phyloP scores from a whole-genome alignment of 2,888 invertebrate genomes.

The Lycaena phlaeas region DNA sequence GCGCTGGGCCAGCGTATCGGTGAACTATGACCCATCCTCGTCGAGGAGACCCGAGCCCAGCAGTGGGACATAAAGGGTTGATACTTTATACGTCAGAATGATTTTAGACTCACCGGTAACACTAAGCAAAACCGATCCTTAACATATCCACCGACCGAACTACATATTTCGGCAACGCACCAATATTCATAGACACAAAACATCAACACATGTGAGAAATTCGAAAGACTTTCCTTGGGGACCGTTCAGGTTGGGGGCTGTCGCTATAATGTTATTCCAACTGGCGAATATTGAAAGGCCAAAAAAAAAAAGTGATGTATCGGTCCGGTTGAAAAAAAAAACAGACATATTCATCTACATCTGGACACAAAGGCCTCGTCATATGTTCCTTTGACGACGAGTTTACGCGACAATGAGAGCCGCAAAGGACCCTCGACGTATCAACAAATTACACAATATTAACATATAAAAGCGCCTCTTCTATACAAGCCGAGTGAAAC shows the following conservation, averaged over 20 bases:
- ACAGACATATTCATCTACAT: slow-evolving; percentile 38
- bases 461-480: slow-evolving; percentile 52
- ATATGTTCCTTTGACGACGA: slow-evolving; percentile 60
- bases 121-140: slow-evolving; percentile 8
- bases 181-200: no score
- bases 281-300: slow-evolving; percentile 40
- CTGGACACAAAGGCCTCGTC: slow-evolving; percentile 54
- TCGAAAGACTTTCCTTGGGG: slow-evolving; percentile 24
- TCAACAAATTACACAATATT: slow-evolving; percentile 71
- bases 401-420: slow-evolving; percentile 57
- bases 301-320: no score
- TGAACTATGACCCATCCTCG: no score
- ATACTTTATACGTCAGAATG: no score
- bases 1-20: no score
- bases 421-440: slow-evolving; percentile 67
- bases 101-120: slow-evolving; percentile 11
- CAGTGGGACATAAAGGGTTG: no score
- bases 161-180: slow-evolving; percentile 8
- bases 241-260: slow-evolving; percentile 24
- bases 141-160: no score
- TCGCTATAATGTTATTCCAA: slow-evolving; percentile 49
- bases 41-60: no score
- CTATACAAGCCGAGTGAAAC: slow-evolving; percentile 44
- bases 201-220: slow-evolving; percentile 18
- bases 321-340: slow-evolving; percentile 41